These are phyloP conservation scores for Propithecus coquereli DNA, from an alignment of 2,113 vertebrate genomes.

Conservation along the genomic window DNA sequence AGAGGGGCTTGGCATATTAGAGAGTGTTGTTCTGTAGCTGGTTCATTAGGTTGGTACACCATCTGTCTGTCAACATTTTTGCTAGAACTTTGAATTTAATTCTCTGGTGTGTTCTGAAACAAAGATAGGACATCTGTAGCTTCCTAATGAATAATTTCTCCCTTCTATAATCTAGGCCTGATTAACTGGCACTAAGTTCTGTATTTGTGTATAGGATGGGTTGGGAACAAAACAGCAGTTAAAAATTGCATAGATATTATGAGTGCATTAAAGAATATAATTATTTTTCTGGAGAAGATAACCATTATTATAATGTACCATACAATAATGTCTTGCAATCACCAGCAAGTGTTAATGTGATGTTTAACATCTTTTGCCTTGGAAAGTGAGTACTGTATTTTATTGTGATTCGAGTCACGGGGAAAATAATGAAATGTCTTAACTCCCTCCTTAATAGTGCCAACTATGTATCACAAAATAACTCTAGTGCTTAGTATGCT, in stretches of 20 bases:
- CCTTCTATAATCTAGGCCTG: conserved; percentile 36
- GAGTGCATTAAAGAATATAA: conserved; percentile 23
- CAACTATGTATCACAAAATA: conserved; percentile 16
- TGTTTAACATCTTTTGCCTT: conserved; percentile 44
- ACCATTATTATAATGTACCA: not conserved
- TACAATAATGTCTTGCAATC: not conserved
- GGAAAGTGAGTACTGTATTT: conserved; percentile 29
- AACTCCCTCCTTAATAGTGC: not conserved
- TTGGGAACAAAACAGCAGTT: conserved; percentile 20
- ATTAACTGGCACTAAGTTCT: conserved; percentile 34
- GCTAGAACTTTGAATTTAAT: conserved; percentile 61
- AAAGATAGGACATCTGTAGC: conserved; percentile 50
- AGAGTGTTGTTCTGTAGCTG: not conserved
- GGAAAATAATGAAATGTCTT: conserved; percentile 45
- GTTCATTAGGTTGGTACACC: conserved; percentile 33
- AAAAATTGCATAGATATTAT: conserved; percentile 44
- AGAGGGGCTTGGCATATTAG: not conserved
- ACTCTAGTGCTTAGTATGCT: not conserved
- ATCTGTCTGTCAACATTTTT: conserved; percentile 50
- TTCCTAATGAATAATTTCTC: conserved; percentile 53
- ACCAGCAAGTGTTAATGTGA: conserved; percentile 1
- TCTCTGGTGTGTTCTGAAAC: conserved; percentile 50
- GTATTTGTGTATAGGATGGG: conserved; percentile 32
- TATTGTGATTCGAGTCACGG: conserved; percentile 31
- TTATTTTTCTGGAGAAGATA: conserved; percentile 43